Percentiles rank a stretch among this genome's conserved stretches.
These are phyloP conservation scores for Netelia melanura DNA, from an alignment of 2,888 invertebrate species.

Conservation along the genomic window DNA sequence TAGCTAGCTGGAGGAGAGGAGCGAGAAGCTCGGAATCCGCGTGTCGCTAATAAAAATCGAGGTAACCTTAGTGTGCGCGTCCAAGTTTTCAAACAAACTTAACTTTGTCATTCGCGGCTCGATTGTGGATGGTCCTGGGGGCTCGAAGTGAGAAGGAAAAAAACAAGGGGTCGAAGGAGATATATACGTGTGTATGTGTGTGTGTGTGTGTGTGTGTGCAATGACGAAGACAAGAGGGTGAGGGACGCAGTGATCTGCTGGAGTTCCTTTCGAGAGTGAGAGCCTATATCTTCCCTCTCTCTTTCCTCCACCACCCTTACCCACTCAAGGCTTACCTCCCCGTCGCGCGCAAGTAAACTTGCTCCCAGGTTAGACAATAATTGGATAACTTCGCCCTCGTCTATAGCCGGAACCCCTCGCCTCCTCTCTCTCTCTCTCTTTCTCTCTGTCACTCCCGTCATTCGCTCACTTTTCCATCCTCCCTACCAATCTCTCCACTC, in stretches of 20 bases:
- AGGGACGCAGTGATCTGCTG: conserved; percentile 60
- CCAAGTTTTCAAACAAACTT: conserved; percentile 82
- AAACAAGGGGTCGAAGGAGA: conserved; percentile 29
- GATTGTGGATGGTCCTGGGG: conserved; percentile 71
- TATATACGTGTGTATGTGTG: neutral
- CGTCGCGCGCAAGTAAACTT: conserved; percentile 81
- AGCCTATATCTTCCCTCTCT: conserved; percentile 66
- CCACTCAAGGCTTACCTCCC: conserved; percentile 69
- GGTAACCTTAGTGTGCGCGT: conserved; percentile 70
- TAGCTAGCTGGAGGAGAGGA: neutral
- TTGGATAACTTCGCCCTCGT: conserved; percentile 84
- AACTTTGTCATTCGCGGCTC: conserved; percentile 79
- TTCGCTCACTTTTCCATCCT: conserved; percentile 80
- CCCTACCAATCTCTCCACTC: conserved; percentile 72
- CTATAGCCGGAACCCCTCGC: conserved; percentile 72
- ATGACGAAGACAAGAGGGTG: conserved; percentile 63
- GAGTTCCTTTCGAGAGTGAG: conserved; percentile 65
- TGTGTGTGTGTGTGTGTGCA: conserved; percentile 63
- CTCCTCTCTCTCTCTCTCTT: conserved; percentile 76
- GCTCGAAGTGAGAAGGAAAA: conserved; percentile 59
- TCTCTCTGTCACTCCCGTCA: conserved; percentile 74
- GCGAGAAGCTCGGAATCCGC: conserved; percentile 75
- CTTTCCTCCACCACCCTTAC: conserved; percentile 48
- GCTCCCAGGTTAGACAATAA: conserved; percentile 85
- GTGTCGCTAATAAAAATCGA: conserved; percentile 78